Evolutionary conservation across 2,797 vertebrate species (phyloP).

Genomic region (Artibeus jamaicensis): DNA sequence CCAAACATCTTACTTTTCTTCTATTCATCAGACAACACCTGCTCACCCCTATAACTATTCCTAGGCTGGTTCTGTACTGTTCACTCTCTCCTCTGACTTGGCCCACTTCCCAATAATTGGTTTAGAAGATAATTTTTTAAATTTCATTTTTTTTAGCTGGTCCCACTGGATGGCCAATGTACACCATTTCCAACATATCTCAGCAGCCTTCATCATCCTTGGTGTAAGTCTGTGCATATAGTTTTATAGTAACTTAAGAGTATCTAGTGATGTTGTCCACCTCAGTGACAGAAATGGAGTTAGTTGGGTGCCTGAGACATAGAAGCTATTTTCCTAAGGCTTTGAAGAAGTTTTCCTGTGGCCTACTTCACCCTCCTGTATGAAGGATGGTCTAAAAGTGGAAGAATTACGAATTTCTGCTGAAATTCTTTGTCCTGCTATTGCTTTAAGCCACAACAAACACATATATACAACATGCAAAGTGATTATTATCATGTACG

Average conservation of each 20-base stretch:
- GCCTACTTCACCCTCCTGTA: neutral
- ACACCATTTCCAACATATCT: neutral
- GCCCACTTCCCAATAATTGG: neutral
- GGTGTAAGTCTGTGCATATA: neutral
- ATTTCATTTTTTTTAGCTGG: neutral
- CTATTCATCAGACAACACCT: fast-evolving
- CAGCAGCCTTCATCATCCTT: neutral
- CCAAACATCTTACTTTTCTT: neutral
- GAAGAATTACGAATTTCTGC: neutral
- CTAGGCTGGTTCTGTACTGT: neutral
- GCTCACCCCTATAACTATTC: neutral
- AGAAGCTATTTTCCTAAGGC: neutral
- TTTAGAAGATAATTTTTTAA: neutral
- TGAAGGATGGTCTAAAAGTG: neutral
- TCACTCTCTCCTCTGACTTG: neutral
- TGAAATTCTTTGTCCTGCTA: neutral
- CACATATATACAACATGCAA: neutral
- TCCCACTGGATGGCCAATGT: neutral
- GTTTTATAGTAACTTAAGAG: neutral
- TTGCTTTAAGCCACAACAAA: neutral
- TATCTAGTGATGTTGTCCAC: neutral
- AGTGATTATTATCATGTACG: neutral
- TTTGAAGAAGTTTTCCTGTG: neutral
- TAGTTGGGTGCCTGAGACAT: neutral
- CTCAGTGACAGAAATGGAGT: neutral